Base-by-base conservation (phyloP, 2,797 vertebrate species). In the Balearica regulorum region DNA sequence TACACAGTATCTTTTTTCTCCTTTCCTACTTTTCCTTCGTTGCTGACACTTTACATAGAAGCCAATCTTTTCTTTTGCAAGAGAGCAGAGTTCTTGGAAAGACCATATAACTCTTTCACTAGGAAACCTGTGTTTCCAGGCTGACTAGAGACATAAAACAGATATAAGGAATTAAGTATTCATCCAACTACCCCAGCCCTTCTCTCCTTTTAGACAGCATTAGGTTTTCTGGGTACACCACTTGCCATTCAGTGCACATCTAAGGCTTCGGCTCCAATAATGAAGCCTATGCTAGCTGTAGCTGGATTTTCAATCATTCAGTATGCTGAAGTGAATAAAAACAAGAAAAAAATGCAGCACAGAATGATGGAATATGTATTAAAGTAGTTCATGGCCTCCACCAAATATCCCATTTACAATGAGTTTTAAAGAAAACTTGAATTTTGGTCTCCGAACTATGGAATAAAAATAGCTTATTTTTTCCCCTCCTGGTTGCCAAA, bases 271-370 rank as follows among this genome's bases (percentile, higher is more conserved):
- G 77, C 51, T 94, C 89, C 57, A 95, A 94, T 86, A 97, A 79
- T 46, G 69, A 94, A 78, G 88, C 46, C 46, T 92, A 92, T 90
- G 54, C 68, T 83, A 86, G 91, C 61, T 35, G 93, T 83, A 91
- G 82, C 96, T 97, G 95, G 55, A 94, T 97, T 97, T 97, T 90
- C 91, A 90, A 96, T 96, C 87, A 96, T 58, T 89, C 81, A 29
- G 77, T 53, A 94, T 19, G 41, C 57, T 93, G 73, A 92, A 96
- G 84, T 82, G 87, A 95, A 79, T 60, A 89, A 95, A 97, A 90
- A 53, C 54, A 96, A 90, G 86, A 49, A 94, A 94, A 77, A 97
- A 97, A 87, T 39, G 48, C 31, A 93, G 31, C 20, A 46, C 19
- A 87, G 37, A 88, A 51, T 64, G 82, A 93, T 91, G 86, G 66